Evolutionary conservation across 2,888 invertebrate genomes (phyloP), one percentile per base, ranked within the genome.

Genomic region (Tetranychus truncatus): DNA sequence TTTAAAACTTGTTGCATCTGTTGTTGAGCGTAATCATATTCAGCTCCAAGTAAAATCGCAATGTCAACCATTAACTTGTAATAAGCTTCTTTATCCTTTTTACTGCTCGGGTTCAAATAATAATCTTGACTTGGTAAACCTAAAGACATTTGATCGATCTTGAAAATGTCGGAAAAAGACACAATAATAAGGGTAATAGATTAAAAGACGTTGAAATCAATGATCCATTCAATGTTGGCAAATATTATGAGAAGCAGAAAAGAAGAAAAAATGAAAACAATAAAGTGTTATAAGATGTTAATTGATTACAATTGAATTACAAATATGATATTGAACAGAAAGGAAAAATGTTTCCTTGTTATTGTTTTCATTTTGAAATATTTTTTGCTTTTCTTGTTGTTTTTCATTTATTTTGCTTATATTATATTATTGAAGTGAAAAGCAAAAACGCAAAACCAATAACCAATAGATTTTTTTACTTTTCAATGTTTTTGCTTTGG

Each of bases 61-160:
- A 91, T 87, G 80, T 89, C 88, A 11, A 89, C 88, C 91, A 92
- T 92, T 81, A 90, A 90, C 78, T 86, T 87, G 80, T 89, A 88
- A 81, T 93, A 93, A 8, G 92, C 92, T 78, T 86, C 84, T 77
- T 90, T 83, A 80, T 90, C 90, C 79, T 88, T 87, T 44, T 81
- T 80, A 79, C 89, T 89, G 81, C 87, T 88, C 21, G 87, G 85
- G 80, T 91, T 89, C 78, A 92, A 84, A 82, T 91, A 93, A 81
- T 92, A 92, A 81, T 93, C 92, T 67, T 91, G 84, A 75, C 84
- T 91, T 3, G 92, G 92, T 78, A 93, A 84, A 1, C 91, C 91
- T 21, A 79, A 77, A 20, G 76, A 66, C 76, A 77, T 79, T 73
- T 91, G 90, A 82, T 91, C 90, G 81, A 89, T 82, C 89, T 89